Evolutionary conservation across 2,797 vertebrate genomes (phyloP).

Genomic region (Eospalax fontanierii): DNA sequence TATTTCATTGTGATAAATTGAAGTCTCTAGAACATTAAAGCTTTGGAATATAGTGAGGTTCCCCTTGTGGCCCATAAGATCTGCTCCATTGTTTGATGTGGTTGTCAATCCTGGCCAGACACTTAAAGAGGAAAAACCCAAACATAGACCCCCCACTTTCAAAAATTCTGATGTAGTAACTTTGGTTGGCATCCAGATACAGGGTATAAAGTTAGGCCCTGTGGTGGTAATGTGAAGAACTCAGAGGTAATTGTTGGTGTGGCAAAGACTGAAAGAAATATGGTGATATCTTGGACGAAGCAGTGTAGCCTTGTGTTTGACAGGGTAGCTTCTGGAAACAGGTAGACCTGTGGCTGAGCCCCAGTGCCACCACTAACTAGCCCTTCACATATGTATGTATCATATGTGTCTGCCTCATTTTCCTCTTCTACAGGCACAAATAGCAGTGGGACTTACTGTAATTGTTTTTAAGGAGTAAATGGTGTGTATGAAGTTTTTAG

Average conservation of each 20-base stretch:
- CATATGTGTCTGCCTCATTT: too few relatives aligned
- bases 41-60: background rate
- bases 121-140: background rate
- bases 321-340: background rate
- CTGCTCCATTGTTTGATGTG: background rate
- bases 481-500: background rate
- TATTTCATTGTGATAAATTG: background rate
- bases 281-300: background rate
- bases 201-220: background rate
- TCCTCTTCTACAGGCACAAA: background rate
- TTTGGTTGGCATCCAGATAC: background rate
- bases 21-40: background rate
- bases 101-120: background rate
- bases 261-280: background rate
- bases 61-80: background rate
- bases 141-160: background rate
- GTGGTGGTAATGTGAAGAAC: background rate
- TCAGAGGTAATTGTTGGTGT: background rate
- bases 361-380: background rate
- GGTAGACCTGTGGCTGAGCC: background rate
- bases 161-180: background rate
- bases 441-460: background rate
- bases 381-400: too few relatives aligned
- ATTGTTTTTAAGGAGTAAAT: background rate
- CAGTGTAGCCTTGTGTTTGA: background rate